Conservation (phyloP, 2,888 invertebrate species). For the Pogonocherus hispidulus region DNA sequence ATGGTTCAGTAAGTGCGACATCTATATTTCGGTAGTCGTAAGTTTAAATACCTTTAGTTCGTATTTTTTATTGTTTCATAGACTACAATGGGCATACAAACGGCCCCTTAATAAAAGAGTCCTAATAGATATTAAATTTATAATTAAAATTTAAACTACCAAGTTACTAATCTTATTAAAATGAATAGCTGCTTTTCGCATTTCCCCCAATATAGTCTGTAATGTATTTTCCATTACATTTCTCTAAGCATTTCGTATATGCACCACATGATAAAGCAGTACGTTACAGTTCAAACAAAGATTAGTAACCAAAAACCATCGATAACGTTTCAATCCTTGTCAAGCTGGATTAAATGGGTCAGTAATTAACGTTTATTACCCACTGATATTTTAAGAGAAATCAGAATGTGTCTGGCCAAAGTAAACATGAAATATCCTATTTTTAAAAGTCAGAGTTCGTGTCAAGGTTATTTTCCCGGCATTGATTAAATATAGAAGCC, state of each 20-base stretch:
- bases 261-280: too few relatives aligned
- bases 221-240: not conserved
- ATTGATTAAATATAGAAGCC: not conserved
- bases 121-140: too few relatives aligned
- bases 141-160: too few relatives aligned
- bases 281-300: not conserved
- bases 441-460: conserved; percentile 10
- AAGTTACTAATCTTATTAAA: too few relatives aligned
- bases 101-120: too few relatives aligned
- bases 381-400: conserved; percentile 12
- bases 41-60: too few relatives aligned
- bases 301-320: not conserved
- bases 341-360: not conserved
- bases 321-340: not conserved
- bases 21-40: too few relatives aligned
- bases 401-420: conserved; percentile 4
- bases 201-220: too few relatives aligned
- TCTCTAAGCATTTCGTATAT: not conserved
- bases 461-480: conserved; percentile 15
- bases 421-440: conserved; percentile 9
- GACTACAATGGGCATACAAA: too few relatives aligned
- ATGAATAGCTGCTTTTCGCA: too few relatives aligned
- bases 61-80: too few relatives aligned
- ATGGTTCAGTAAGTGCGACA: too few relatives aligned
- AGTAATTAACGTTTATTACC: not conserved